phyloP scores from a whole-genome alignment of 2,797 vertebrate genomes.

The Sus cebifrons region DNA sequence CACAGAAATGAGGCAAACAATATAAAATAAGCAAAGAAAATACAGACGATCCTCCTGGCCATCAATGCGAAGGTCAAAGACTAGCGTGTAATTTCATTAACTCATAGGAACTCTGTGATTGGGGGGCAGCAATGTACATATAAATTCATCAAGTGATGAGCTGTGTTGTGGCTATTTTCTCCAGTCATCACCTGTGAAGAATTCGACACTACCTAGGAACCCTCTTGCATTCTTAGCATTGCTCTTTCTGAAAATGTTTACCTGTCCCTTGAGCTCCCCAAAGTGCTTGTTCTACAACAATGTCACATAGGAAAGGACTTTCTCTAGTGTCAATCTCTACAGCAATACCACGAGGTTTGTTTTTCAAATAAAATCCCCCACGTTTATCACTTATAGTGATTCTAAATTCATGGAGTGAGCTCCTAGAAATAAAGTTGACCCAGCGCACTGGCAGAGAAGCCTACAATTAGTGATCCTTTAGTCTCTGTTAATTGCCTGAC shows the following conservation, averaged over 20 bases:
- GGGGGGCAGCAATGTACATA: background rate
- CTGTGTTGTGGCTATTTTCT: background rate
- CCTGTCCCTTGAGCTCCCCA: background rate
- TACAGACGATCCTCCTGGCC: background rate
- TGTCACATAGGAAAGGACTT: background rate
- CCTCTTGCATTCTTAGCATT: background rate
- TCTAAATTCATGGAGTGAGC: background rate
- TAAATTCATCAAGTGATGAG: background rate
- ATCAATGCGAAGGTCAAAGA: no score
- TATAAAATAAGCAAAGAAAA: background rate
- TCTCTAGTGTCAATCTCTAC: background rate
- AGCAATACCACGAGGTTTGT: background rate
- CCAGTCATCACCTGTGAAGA: background rate
- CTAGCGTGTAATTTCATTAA: background rate
- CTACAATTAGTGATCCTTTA: conserved; percentile 80
- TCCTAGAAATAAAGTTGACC: conserved; percentile 76
- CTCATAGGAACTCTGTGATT: background rate
- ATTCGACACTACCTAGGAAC: background rate
- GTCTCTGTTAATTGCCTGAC: conserved; percentile 86
- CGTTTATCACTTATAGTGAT: conserved; percentile 51
- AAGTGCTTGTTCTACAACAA: background rate
- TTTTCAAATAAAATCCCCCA: conserved; percentile 60
- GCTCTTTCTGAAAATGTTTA: background rate
- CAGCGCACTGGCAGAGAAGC: conserved; percentile 60
- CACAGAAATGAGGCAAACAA: background rate